Percentiles rank a stretch among this genome's conserved stretches.
Conservation (phyloP, 1,140 invertebrate species). For the Nephila pilipes region DNA sequence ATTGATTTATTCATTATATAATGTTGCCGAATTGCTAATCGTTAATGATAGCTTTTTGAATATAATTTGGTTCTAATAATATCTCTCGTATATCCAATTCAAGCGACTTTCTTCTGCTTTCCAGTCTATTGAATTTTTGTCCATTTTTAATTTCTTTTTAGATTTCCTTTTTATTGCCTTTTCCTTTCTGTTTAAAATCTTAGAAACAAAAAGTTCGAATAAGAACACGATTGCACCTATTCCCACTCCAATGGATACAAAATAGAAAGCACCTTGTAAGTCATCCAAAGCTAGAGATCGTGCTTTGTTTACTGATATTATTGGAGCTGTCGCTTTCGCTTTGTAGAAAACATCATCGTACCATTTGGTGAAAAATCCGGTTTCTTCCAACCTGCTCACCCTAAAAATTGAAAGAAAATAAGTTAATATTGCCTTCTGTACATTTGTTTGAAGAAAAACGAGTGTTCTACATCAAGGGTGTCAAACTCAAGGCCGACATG, state of each 20-base stretch:
- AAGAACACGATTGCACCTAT: background rate
- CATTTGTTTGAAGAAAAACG: no score
- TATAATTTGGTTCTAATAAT: no score
- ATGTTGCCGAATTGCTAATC: no score
- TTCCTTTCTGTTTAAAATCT: background rate
- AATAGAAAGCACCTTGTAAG: slow-evolving; percentile 72
- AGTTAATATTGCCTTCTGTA: no score
- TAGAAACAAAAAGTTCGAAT: background rate
- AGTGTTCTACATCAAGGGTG: no score
- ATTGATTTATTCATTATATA: no score
- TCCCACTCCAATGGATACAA: slow-evolving; percentile 5
- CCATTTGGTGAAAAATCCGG: slow-evolving; percentile 62
- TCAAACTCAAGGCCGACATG: no score
- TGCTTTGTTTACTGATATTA: background rate
- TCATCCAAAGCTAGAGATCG: slow-evolving; percentile 51
- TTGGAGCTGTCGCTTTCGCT: background rate
- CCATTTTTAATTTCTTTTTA: background rate
- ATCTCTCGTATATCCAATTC: background rate
- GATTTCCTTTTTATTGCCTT: background rate
- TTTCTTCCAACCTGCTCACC: slow-evolving; percentile 52
- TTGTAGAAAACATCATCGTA: slow-evolving; percentile 62
- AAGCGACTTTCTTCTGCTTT: background rate
- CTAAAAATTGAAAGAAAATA: background rate
- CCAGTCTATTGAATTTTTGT: background rate
- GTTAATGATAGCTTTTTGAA: no score